These are phyloP conservation scores for Paedocypris sp. DNA, from an alignment of 2,113 vertebrate species.

Conservation along the genomic window DNA sequence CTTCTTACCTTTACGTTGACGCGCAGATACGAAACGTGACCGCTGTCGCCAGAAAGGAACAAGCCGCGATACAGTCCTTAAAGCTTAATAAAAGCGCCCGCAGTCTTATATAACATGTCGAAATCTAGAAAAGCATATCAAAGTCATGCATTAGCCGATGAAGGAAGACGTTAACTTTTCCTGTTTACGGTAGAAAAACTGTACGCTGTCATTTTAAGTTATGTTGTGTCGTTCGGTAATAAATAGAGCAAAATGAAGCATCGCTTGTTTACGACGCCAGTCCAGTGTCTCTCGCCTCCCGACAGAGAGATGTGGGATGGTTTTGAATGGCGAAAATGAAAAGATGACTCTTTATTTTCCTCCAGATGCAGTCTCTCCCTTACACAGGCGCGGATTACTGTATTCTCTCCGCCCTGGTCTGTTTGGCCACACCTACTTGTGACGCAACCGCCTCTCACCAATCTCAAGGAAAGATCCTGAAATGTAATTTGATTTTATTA, in stretches of 20 bases:
- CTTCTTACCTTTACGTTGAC: too few species aligned
- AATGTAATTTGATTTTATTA: too few species aligned
- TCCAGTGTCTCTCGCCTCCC: constrained; percentile 44
- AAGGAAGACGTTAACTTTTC: too few species aligned
- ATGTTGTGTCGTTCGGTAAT: not conserved
- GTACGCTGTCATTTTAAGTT: not conserved
- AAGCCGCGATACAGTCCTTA: too few species aligned
- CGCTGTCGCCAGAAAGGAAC: too few species aligned
- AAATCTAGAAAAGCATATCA: not conserved
- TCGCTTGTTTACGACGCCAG: constrained; percentile 63
- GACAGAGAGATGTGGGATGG: too few species aligned
- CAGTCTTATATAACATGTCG: constrained; percentile 3
- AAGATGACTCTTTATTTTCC: constrained; percentile 13
- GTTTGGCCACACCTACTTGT: constrained; percentile 2
- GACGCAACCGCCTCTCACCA: too few species aligned
- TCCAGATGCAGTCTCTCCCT: constrained; percentile 38
- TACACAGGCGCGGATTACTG: not conserved
- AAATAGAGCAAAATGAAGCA: constrained; percentile 42
- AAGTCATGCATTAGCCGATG: not conserved
- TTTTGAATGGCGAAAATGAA: not conserved
- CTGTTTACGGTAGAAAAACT: not conserved
- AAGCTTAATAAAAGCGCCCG: not conserved
- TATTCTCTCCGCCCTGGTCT: constrained; percentile 2
- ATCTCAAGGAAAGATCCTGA: too few species aligned
- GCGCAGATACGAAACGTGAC: too few species aligned